Evolutionary conservation across 2,888 invertebrate species (phyloP), one percentile per base, ranked within the genome.

Genomic region (Pyrocoelia pectoralis): DNA sequence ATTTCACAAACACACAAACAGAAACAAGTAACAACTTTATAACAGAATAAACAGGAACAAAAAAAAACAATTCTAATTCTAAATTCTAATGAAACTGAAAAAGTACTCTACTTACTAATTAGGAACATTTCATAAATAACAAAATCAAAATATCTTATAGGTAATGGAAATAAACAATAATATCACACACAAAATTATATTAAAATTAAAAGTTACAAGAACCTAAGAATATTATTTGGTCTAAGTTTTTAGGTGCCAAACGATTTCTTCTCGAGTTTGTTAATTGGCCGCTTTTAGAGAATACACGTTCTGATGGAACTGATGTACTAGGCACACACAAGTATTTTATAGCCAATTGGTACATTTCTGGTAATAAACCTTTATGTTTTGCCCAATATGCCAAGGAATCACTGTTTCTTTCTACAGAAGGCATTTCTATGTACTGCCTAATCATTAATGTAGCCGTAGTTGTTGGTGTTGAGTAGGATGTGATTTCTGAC

Each of bases 251-350:
- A 41, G 67, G 54, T 1, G 61, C 49, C 9, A 70, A 41, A 14
- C 69, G 13, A 54, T 70, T 72, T 61, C 70, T 51, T 41, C 69
- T 59, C 6, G 52, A 5, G 52, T 72, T 73, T 6, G 68, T 71
- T 6, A 73, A 18, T 38, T 69, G 70, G 6, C 68, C 72, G 9
- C 70, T 46, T 68, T 73, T 70, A 0, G 70, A 73, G 62, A 73
- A 72, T 15, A 73, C 70, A 52, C 68, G 61, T 43, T 71, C 72
- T 12, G 69, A 69, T 4, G 73, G 72, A 19, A 72, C 71, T 15
- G 72, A 73, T 12, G 72, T 74, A 2, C 56, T 67, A 6, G 71
- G 71, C 38, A 69, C 62, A 41, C 56, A 63, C n/a, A 61, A 51
- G 61, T 72, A 72, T 61, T 70, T 71, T 8, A 28, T 33, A 2